phyloP scores from a whole-genome alignment of 2,888 invertebrate species.

The Lasioglossum calceatum region DNA sequence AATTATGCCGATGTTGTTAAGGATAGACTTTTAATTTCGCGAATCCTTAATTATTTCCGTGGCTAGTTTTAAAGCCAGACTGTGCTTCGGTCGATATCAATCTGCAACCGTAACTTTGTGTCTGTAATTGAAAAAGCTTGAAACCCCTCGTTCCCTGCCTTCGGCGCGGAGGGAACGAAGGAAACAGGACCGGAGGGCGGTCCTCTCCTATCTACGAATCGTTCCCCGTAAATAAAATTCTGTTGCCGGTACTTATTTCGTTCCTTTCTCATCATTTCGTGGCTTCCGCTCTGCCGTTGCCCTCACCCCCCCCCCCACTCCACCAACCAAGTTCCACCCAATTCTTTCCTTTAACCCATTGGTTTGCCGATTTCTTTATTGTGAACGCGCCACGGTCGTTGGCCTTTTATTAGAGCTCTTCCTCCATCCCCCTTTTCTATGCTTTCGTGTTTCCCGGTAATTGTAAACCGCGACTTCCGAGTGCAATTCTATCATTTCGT shows the following conservation, averaged over 20 bases:
- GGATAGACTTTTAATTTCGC: slow-evolving; percentile 78
- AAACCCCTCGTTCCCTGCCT: slow-evolving; percentile 6
- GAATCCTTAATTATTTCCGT: slow-evolving; percentile 76
- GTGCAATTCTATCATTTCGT: neutral
- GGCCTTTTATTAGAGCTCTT: neutral
- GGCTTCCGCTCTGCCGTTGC: slow-evolving; percentile 22
- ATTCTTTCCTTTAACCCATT: slow-evolving; percentile 19
- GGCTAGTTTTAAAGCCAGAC: slow-evolving; percentile 72
- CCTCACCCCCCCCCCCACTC: neutral
- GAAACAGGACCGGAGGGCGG: slow-evolving; percentile 31
- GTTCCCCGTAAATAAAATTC: slow-evolving; percentile 64
- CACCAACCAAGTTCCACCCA: neutral
- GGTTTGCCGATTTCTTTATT: slow-evolving; percentile 22
- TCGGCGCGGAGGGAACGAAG: neutral
- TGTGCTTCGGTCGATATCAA: slow-evolving; percentile 56
- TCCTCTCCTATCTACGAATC: slow-evolving; percentile 38
- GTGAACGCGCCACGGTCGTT: slow-evolving; percentile 8
- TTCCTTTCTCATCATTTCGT: slow-evolving; percentile 34
- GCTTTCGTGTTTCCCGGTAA: neutral
- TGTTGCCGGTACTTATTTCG: slow-evolving; percentile 18
- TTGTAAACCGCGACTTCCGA: neutral
- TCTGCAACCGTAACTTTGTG: slow-evolving; percentile 71
- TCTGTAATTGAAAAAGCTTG: slow-evolving; percentile 75
- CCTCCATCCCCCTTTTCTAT: neutral
- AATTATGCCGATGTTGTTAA: slow-evolving; percentile 49